Percentiles rank a stretch among this genome's conserved stretches.
phyloP scores from a whole-genome alignment of 2,113 vertebrate species.

The Amphiprion ocellaris region DNA sequence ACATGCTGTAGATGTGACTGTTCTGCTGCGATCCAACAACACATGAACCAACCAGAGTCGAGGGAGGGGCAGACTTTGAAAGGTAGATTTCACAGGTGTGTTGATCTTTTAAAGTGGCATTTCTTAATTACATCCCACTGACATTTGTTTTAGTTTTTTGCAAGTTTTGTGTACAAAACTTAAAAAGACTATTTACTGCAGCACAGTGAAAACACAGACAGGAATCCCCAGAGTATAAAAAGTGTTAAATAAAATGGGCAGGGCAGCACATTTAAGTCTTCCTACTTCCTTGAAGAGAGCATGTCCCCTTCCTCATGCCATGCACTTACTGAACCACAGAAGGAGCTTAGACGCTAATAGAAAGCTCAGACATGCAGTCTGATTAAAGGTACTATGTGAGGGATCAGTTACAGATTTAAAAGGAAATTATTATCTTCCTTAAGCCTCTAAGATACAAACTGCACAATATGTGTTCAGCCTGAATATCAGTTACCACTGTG shows the following conservation, averaged over 20 bases:
- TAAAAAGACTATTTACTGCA: neutral
- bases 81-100: conserved; percentile 34
- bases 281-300: conserved; percentile 71
- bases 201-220: neutral
- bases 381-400: neutral
- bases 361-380: neutral
- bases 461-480: neutral
- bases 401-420: neutral
- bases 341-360: neutral
- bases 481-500: neutral
- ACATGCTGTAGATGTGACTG: conserved; percentile 14
- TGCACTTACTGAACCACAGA: conserved; percentile 30
- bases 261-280: conserved; percentile 43
- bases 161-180: neutral
- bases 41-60: conserved; percentile 34
- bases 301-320: conserved; percentile 43
- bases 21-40: conserved; percentile 31
- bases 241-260: neutral
- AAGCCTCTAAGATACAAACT: neutral
- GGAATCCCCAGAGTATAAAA: neutral
- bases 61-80: conserved; percentile 35
- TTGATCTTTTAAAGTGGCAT: neutral
- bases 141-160: neutral
- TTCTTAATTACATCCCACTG: neutral
- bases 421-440: neutral